Evolutionary conservation across 2,888 invertebrate species (phyloP).

Genomic region (Drosophila robusta): DNA sequence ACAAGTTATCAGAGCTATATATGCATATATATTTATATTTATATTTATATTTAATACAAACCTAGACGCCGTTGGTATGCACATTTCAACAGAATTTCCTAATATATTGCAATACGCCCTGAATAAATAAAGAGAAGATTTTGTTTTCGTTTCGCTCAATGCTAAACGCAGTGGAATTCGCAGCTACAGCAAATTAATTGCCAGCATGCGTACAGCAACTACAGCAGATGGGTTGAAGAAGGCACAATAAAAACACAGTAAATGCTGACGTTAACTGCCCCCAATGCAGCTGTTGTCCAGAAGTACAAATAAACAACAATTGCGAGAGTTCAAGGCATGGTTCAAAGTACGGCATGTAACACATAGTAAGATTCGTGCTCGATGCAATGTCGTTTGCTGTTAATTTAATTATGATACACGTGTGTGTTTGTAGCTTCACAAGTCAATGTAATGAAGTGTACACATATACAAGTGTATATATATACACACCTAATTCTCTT

Average conservation of each 20-base stretch:
- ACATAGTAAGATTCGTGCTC: constrained; percentile 1
- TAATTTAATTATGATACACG: background rate
- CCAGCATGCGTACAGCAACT: constrained; percentile 17
- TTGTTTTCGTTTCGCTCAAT: constrained; percentile 41
- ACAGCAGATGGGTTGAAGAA: constrained; percentile 10
- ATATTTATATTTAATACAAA: constrained; percentile 76
- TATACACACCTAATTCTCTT: background rate
- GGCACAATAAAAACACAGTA: background rate
- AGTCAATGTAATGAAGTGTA: background rate
- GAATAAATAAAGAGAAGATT: constrained; percentile 72
- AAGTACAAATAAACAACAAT: constrained; percentile 11
- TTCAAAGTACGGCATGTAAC: constrained; percentile 6
- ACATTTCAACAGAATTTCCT: constrained; percentile 85
- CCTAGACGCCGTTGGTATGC: constrained; percentile 82
- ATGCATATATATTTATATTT: background rate
- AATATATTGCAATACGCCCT: constrained; percentile 84
- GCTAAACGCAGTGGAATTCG: constrained; percentile 20
- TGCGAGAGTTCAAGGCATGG: constrained; percentile 1
- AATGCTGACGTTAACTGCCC: background rate
- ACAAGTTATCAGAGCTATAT: constrained; percentile 11
- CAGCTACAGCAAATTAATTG: constrained; percentile 14
- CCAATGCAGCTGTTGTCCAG: constrained; percentile 16
- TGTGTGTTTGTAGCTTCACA: background rate
- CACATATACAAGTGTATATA: background rate
- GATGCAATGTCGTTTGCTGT: constrained; percentile 2